These are phyloP conservation scores for Melanotaenia trifasciata DNA, from an alignment of 2,797 vertebrate species.

Conservation along the genomic window DNA sequence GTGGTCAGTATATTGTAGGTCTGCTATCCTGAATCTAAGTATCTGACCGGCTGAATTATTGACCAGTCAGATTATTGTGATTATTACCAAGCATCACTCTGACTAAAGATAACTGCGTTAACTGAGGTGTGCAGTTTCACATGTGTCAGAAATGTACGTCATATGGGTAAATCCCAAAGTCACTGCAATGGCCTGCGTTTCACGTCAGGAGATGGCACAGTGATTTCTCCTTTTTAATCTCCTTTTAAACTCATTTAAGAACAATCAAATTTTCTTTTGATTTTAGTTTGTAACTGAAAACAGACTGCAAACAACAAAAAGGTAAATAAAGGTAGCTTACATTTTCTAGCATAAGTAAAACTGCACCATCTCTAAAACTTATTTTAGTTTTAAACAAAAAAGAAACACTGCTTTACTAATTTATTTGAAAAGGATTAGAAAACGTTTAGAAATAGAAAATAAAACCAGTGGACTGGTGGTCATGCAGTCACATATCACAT, in stretches of 20 bases:
- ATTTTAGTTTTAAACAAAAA: neutral
- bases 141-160: conserved; percentile 26
- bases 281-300: neutral
- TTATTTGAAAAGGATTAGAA: neutral
- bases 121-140: conserved; percentile 19
- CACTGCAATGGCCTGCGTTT: no score
- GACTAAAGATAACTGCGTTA: neutral
- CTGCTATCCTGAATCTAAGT: neutral
- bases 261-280: neutral
- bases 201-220: conserved; percentile 9
- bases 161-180: neutral
- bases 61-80: neutral
- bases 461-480: neutral
- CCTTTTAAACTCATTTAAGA: no score
- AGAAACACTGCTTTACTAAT: neutral
- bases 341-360: no score
- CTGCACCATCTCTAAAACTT: neutral
- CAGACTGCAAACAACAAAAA: neutral
- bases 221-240: neutral
- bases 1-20: neutral
- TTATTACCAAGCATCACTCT: neutral
- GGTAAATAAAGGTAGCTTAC: no score
- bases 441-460: neutral
- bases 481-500: neutral
- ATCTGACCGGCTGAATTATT: neutral